A percentile compares a stretch with the other conserved stretches of the same genome.
Conservation (phyloP, 1,140 invertebrate species). For the Augochlora pura region DNA sequence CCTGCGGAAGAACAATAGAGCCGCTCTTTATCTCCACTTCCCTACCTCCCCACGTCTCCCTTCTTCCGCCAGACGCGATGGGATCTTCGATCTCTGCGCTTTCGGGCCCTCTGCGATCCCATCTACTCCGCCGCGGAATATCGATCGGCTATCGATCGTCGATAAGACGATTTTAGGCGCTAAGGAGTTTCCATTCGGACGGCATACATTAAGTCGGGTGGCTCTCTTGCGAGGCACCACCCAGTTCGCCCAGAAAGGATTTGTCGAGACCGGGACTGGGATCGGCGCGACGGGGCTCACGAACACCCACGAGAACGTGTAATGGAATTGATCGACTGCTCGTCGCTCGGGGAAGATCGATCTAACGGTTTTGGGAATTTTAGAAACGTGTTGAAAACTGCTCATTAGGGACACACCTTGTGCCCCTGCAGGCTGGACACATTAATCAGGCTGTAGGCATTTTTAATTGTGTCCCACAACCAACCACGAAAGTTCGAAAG, state of each 20-base stretch:
- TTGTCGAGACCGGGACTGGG: conserved; percentile 34
- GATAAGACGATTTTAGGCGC: conserved; percentile 77
- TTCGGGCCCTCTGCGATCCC: conserved; percentile 73
- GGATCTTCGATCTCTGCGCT: conserved; percentile 71
- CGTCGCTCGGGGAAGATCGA: background rate
- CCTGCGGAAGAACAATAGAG: conserved; percentile 77
- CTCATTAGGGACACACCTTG: no score
- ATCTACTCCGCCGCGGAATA: conserved; percentile 70
- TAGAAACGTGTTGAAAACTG: background rate
- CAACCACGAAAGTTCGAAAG: no score
- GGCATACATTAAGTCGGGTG: conserved; percentile 68
- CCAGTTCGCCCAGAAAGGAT: conserved; percentile 40
- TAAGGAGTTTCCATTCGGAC: conserved; percentile 74
- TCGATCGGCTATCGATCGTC: conserved; percentile 74
- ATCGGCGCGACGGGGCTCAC: background rate
- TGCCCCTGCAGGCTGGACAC: no score
- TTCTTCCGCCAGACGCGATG: conserved; percentile 61
- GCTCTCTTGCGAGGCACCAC: conserved; percentile 28
- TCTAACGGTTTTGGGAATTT: background rate
- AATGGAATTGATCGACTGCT: background rate
- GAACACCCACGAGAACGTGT: background rate
- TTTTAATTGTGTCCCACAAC: no score
- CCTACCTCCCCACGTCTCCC: background rate
- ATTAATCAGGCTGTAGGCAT: no score
- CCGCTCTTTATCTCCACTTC: conserved; percentile 65